Conservation (phyloP, 2,113 vertebrate species). For the Strix uralensis region DNA sequence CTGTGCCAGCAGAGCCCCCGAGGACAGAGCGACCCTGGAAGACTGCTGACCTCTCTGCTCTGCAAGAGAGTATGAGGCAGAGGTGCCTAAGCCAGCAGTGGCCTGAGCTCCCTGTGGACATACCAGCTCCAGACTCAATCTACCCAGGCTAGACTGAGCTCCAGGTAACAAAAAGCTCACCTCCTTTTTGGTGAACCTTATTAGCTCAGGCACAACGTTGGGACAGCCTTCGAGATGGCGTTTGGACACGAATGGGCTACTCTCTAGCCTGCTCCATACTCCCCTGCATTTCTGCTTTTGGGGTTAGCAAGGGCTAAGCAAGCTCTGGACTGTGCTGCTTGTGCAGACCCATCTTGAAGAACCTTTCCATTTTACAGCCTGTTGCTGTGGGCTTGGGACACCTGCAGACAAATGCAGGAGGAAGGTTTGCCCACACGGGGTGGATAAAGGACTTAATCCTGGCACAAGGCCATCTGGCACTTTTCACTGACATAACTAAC, state of each 20-base stretch:
- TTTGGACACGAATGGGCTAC: neutral
- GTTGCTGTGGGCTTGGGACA: neutral
- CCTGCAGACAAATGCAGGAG: neutral
- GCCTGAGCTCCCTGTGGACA: neutral
- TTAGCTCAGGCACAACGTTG: neutral
- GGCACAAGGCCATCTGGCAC: neutral
- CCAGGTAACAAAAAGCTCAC: neutral
- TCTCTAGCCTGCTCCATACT: neutral
- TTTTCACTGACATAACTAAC: neutral
- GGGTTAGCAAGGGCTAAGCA: neutral
- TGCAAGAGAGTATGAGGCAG: neutral
- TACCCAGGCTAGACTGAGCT: neutral
- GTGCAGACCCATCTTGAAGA: neutral
- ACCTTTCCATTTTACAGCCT: neutral
- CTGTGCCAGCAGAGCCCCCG: neutral
- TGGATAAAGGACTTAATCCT: neutral
- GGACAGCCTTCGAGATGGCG: neutral
- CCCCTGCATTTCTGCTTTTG: neutral
- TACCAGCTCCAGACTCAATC: neutral
- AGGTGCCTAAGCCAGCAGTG: neutral
- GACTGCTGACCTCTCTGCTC: neutral
- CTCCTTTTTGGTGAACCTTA: neutral
- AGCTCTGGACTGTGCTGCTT: neutral
- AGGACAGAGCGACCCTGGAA: neutral
- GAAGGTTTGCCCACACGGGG: neutral